phyloP scores from a whole-genome alignment of 2,113 vertebrate genomes.

The Cyprinus carpio region DNA sequence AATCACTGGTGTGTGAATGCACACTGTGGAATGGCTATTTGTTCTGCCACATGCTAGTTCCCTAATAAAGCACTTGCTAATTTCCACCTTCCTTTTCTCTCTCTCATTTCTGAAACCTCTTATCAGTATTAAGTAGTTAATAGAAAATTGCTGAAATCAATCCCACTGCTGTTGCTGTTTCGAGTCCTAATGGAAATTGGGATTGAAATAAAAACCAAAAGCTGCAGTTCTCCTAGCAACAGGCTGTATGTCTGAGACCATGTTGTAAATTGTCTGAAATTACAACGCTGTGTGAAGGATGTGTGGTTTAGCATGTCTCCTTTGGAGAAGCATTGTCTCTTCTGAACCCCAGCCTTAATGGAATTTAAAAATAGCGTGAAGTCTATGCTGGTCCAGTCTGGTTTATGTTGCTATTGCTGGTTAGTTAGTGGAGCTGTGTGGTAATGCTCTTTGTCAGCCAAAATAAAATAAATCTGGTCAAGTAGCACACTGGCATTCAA shows the following conservation, averaged over 20 bases:
- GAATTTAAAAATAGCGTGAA: background rate
- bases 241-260: constrained; percentile 47
- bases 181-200: constrained; percentile 45
- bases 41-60: constrained; percentile 13
- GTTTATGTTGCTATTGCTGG: background rate
- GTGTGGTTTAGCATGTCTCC: constrained; percentile 1
- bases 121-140: constrained; percentile 46
- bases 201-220: constrained; percentile 38
- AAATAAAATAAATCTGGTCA: no score
- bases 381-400: background rate
- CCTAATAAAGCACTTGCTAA: constrained; percentile 25
- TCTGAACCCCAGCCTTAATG: background rate
- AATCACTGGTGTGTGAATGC: background rate
- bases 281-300: constrained; percentile 10
- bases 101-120: constrained; percentile 4
- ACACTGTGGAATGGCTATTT: constrained; percentile 4
- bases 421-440: background rate
- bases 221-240: constrained; percentile 58
- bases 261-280: constrained; percentile 31
- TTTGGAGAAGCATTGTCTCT: background rate
- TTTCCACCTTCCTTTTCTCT: constrained; percentile 17
- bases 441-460: background rate
- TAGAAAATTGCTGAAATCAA: constrained; percentile 42
- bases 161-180: constrained; percentile 41
- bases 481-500: no score